A percentile compares a stretch with the other conserved stretches of the same genome.
These are phyloP conservation scores for Columba livia DNA, from an alignment of 2,113 vertebrate species.

Conservation along the genomic window DNA sequence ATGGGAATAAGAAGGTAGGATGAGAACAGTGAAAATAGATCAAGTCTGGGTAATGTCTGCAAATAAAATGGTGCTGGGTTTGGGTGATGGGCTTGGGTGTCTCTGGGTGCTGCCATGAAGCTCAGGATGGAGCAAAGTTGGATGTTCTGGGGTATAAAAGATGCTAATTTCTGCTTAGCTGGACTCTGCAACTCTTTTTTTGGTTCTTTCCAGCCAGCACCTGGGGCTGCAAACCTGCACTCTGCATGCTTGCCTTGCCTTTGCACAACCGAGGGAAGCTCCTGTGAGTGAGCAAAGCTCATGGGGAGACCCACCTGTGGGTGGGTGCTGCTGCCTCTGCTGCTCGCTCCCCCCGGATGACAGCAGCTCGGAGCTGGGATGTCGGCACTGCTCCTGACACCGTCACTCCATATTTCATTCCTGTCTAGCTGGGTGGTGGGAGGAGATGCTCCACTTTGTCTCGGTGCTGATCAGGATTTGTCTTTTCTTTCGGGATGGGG, in stretches of 20 bases:
- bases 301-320: accelerated
- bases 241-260: accelerated
- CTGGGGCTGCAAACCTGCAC: neutral
- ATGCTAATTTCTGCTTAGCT: accelerated
- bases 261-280: neutral
- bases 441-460: neutral
- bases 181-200: neutral
- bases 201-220: neutral
- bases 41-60: neutral
- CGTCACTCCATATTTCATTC: neutral
- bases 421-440: slow-evolving; percentile 24
- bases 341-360: accelerated
- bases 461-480: neutral
- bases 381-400: neutral
- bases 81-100: accelerated
- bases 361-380: neutral
- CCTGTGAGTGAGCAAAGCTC: neutral
- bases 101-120: neutral
- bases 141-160: neutral
- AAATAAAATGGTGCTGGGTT: neutral
- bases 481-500: neutral
- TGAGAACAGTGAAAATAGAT: neutral
- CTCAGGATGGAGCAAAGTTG: accelerated
- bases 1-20: neutral
- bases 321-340: neutral